Evolutionary conservation across 2,113 vertebrate genomes (phyloP).

Genomic region (Gymnarchus niloticus): DNA sequence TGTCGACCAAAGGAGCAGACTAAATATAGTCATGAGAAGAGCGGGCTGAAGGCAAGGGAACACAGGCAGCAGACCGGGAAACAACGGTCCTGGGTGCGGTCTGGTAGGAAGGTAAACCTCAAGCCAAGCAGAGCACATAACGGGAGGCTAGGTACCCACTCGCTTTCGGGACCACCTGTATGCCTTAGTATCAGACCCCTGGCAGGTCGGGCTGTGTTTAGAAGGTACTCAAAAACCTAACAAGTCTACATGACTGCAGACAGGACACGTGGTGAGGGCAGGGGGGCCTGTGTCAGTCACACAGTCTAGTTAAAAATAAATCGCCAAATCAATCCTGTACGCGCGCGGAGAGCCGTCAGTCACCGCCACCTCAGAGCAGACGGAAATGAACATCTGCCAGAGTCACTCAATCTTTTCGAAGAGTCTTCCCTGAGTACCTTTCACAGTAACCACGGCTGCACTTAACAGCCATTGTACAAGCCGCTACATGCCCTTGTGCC

Average conservation of each 20-base stretch:
- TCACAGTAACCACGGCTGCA: neutral
- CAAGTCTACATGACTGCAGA: neutral
- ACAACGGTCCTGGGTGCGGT: neutral
- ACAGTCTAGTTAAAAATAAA: neutral
- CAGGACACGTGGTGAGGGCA: neutral
- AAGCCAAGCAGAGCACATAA: slow-evolving; percentile 46
- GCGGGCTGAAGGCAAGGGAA: neutral
- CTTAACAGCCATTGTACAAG: neutral
- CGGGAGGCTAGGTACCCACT: slow-evolving; percentile 35
- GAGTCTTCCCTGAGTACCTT: neutral
- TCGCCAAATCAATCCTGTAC: neutral
- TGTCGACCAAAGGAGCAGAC: slow-evolving; percentile 63
- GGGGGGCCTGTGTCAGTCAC: neutral
- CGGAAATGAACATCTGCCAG: neutral
- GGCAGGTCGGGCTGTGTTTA: neutral
- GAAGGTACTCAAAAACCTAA: neutral
- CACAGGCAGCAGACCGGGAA: neutral
- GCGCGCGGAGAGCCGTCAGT: neutral
- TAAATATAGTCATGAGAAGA: slow-evolving; percentile 79
- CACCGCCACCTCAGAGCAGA: neutral
- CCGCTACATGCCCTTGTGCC: neutral
- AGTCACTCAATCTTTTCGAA: neutral
- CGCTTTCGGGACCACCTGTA: neutral
- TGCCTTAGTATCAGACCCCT: neutral
- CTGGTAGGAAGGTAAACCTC: neutral